Evolutionary conservation across 2,888 invertebrate species (phyloP), one percentile per base, ranked within the genome.

Genomic region (Stenoptilia bipunctidactyla): DNA sequence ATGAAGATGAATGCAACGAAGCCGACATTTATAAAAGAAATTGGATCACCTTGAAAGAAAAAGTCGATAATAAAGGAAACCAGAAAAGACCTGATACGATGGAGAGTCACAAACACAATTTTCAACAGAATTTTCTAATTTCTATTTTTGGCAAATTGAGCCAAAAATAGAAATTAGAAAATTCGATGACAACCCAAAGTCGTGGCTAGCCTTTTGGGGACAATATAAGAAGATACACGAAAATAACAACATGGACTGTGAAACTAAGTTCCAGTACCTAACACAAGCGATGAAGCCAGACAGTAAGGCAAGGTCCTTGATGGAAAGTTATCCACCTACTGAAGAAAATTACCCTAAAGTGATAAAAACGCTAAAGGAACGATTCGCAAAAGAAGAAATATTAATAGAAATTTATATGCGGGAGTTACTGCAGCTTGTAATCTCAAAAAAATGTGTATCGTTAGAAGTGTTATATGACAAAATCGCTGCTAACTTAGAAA

Each of bases 281-380:
- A 36, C n/a, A 10, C 15, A 36, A 15, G 10, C 15, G n/a, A 36
- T 15, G 15, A 15, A 36, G 15, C 2, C 14, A 15, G n/a, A 36
- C 10, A 15, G n/a, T 13, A 15, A 36, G 36, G 36, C 15, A 36
- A 14, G 14, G 10, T 15, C 15, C 2, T 15, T 42, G 8, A 33
- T 42, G 3, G 42, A 42, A 33, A 39, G 39, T 15, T 42, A 34
- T n/a, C 39, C 39, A 2, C 15, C 13, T 8, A 13, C 36, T 4
- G 37, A 15, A 10, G 33, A 33, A 6, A 41, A 38, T 27, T 41
- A 41, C 15, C 10, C 8, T 2, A 39, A 36, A 12, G 8, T 12
- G 5, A 12, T 41, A 2, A 10, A 35, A n/a, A 12, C 13, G 1
- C 8, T 38, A 6, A 41, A 41, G 15, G 3, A 10, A 13, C 13